Conservation (phyloP, 1,140 invertebrate species). For the Pogonomyrmex barbatus region DNA sequence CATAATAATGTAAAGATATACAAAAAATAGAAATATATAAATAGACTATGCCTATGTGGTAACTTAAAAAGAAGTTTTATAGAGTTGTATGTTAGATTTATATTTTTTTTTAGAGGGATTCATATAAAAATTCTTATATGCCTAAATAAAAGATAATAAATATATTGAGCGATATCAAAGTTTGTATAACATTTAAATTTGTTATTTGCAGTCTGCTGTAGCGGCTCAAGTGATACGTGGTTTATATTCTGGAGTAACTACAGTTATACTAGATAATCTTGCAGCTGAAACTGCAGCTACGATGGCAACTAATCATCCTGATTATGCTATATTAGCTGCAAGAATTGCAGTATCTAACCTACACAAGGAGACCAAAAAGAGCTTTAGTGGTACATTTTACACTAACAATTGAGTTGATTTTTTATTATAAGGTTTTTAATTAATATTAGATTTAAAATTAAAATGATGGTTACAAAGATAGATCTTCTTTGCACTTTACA, state of each 20-base stretch:
- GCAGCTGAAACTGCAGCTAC: conserved; percentile 98
- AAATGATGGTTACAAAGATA: not conserved
- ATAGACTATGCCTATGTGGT: not conserved
- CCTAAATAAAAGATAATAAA: not conserved
- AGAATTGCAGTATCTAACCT: conserved; percentile 98
- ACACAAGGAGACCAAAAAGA: conserved; percentile 98
- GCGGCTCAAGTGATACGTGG: conserved; percentile 96
- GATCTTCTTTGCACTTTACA: conserved; percentile 79
- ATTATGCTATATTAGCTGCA: conserved; percentile 98
- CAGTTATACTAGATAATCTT: conserved; percentile 98
- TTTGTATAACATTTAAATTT: conserved; percentile 31
- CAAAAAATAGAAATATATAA: not conserved
- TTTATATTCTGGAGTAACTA: conserved; percentile 98
- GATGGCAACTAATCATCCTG: conserved; percentile 98
- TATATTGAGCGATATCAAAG: not conserved
- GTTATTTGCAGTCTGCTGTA: conserved; percentile 89
- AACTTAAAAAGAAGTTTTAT: not conserved
- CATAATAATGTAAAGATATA: not conserved
- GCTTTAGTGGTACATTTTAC: conserved; percentile 91
- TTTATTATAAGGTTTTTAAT: not conserved
- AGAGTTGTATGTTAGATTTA: not conserved
- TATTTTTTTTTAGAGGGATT: not conserved
- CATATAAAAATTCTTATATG: not conserved
- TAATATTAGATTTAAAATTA: not conserved
- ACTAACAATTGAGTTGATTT: conserved; percentile 6